Evolutionary conservation across 2,888 invertebrate species (phyloP), one percentile per base, ranked within the genome.

Genomic region (Andrena haemorrhoa): DNA sequence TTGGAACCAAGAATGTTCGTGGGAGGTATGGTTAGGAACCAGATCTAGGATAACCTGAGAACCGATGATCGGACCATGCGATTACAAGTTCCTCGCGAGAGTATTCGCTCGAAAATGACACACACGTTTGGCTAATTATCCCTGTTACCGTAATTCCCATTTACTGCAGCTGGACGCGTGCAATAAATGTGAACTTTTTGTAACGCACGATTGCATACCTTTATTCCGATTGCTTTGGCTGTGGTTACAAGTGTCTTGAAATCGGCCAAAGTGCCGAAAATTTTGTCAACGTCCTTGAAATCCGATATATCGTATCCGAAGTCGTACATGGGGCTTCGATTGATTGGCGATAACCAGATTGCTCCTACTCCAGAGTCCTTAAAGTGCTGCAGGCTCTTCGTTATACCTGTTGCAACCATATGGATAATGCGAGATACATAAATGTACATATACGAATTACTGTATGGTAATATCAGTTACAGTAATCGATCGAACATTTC

Each of bases 251-350:
- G 92, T 0, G 94, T 92, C 1, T 95, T 94, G 68, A 98, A 97
- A 92, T 98, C 97, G 0, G 94, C 94, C 93, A 97, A 94, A 0
- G 95, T 96, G 0, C 98, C 98, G 91, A 96, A 98, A 71, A 95
- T 95, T 0, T 96, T 93, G 86, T 98, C 96, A 35, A 98, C 96
- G 26, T 95, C 95, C 72, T 94, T 96, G 93, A 97, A 98, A 94
- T 98, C 95, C 35, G 97, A 96, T 87, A 98, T 97, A 91, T 98
- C 98, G 89, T 98, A 98, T 0, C 98, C 98, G 92, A 97, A 97
- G 94, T 98, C 98, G 0, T 95, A 95, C 97, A 97, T 97, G 0
- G 98, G 98, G 0, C 98, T 98, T 74, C 95, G 94, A 94, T 96
- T 98, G 89, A 98, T 97, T 0, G 98, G 98, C 0, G 97, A 98